Conservation (phyloP, 2,113 vertebrate genomes). For the Corythoichthys intestinalis region DNA sequence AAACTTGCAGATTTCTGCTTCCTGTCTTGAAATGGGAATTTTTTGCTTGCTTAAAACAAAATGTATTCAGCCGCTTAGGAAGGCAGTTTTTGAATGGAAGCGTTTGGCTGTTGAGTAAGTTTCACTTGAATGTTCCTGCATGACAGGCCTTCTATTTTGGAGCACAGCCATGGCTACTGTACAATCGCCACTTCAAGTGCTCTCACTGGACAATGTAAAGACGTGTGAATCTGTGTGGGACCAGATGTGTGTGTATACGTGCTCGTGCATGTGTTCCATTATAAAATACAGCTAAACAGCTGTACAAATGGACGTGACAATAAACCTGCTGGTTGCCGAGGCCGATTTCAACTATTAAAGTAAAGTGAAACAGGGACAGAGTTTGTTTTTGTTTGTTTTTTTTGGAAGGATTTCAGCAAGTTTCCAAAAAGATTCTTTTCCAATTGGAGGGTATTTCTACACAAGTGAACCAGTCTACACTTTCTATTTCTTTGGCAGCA, state of each 20-base stretch:
- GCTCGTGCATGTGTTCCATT: not conserved
- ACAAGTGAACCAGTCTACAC: not conserved
- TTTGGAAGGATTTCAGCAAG: not conserved
- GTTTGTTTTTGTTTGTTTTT: not conserved
- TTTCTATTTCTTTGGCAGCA: not conserved
- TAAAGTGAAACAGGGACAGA: slow-evolving; percentile 2
- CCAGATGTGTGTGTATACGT: slow-evolving; percentile 12
- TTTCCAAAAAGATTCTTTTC: slow-evolving; percentile 8
- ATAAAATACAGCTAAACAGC: slow-evolving; percentile 6
- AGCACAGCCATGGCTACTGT: slow-evolving; percentile 26
- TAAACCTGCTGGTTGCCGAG: slow-evolving; percentile 26
- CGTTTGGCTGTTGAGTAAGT: not conserved
- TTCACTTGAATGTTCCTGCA: slow-evolving; percentile 11
- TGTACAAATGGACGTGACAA: slow-evolving; percentile 17
- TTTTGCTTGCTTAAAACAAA: slow-evolving; percentile 9
- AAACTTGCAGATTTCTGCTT: slow-evolving; percentile 28
- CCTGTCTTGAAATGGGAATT: slow-evolving; percentile 14
- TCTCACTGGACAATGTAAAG: slow-evolving; percentile 8
- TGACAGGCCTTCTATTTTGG: slow-evolving; percentile 46
- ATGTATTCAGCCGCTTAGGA: slow-evolving; percentile 1
- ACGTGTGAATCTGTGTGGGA: slow-evolving; percentile 3
- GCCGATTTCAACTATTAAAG: slow-evolving; percentile 8
- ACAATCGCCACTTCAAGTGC: not conserved
- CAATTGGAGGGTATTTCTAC: slow-evolving; percentile 9
- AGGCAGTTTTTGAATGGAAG: not conserved